phyloP scores from a whole-genome alignment of 2,888 invertebrate genomes.

The Eledone cirrhosa region DNA sequence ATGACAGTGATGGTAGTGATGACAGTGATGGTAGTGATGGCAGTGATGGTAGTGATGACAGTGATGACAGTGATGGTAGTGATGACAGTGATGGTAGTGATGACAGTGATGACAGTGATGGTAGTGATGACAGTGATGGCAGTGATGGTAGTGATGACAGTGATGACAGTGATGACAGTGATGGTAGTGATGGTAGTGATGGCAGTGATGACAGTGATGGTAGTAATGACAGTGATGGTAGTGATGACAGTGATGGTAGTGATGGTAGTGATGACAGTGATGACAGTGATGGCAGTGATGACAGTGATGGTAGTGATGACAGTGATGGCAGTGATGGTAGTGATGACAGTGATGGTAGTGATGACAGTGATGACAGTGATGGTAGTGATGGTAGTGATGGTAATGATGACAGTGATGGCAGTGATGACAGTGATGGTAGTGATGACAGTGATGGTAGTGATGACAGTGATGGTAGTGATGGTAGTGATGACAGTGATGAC shows the following conservation, averaged over 20 bases:
- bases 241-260: neutral
- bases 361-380: conserved; percentile 19
- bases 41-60: neutral
- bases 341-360: neutral
- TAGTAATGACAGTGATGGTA: neutral
- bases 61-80: neutral
- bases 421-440: conserved; percentile 16
- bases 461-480: neutral
- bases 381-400: neutral
- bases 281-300: conserved; percentile 10
- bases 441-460: conserved; percentile 12
- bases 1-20: neutral
- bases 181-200: conserved; percentile 9
- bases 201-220: conserved; percentile 13
- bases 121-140: neutral
- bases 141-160: conserved; percentile 9
- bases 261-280: conserved; percentile 18
- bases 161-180: conserved; percentile 12
- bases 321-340: neutral
- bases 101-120: conserved; percentile 2
- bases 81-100: conserved; percentile 14
- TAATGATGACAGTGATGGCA: neutral
- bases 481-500: neutral
- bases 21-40: conserved; percentile 1
- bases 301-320: neutral